Conservation (phyloP, 1,140 invertebrate species). For the Cheumatopsyche charites region DNA sequence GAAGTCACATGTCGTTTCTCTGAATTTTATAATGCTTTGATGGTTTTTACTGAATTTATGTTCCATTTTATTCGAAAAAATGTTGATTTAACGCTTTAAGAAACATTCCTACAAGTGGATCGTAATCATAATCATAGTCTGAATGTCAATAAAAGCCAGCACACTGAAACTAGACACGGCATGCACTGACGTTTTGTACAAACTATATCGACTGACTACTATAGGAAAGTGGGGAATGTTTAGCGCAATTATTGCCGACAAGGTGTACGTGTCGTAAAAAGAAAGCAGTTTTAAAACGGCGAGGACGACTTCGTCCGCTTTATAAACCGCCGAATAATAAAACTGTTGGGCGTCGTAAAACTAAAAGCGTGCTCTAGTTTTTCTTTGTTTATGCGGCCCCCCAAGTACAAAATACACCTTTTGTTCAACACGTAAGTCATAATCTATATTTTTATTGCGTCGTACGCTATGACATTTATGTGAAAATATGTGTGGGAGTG, state of each 20-base stretch:
- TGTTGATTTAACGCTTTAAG: no score
- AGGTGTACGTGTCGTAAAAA: background rate
- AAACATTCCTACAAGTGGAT: no score
- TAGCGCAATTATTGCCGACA: background rate
- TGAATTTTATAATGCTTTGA: no score
- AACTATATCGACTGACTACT: no score
- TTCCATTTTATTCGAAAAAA: no score
- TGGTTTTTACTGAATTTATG: no score
- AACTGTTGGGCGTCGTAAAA: constrained; percentile 20
- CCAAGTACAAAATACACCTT: constrained; percentile 30
- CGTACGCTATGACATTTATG: constrained; percentile 29
- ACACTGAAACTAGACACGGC: no score
- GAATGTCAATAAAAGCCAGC: no score
- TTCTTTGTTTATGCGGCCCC: constrained; percentile 24
- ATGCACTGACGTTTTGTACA: no score
- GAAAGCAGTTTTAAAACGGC: constrained; percentile 2
- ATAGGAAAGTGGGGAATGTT: background rate
- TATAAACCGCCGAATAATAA: constrained; percentile 14
- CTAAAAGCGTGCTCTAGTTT: constrained; percentile 24
- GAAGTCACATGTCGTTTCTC: no score
- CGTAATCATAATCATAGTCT: no score
- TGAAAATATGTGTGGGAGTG: constrained; percentile 18
- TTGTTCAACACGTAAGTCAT: constrained; percentile 32
- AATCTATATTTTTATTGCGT: constrained; percentile 34
- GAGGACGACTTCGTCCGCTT: no score